Evolutionary conservation across 2,888 invertebrate genomes (phyloP).

Genomic region (Leucophenga maculata): DNA sequence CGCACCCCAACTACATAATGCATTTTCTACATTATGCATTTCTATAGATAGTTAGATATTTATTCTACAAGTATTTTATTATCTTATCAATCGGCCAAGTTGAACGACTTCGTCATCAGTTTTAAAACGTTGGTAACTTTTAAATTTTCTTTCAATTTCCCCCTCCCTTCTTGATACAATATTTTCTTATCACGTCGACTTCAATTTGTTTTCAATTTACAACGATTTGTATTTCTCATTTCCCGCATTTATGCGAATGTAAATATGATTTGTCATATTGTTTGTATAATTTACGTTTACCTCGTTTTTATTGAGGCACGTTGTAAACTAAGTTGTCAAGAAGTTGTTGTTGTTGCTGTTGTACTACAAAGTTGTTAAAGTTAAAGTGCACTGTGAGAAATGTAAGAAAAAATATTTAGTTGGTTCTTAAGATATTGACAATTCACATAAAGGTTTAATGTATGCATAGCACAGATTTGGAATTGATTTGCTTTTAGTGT

Average conservation of each 20-base stretch:
- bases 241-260: slow-evolving; percentile 42
- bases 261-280: slow-evolving; percentile 52
- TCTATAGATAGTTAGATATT: not conserved
- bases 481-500: too few relatives aligned
- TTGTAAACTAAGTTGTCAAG: slow-evolving; percentile 11
- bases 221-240: slow-evolving; percentile 51
- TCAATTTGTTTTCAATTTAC: slow-evolving; percentile 67
- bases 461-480: too few relatives aligned
- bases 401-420: too few relatives aligned
- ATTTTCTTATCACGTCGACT: slow-evolving; percentile 48
- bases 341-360: not conserved
- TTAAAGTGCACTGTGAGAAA: slow-evolving; percentile 20
- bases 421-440: too few relatives aligned
- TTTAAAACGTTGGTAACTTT: slow-evolving; percentile 53
- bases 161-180: slow-evolving; percentile 26
- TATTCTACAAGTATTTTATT: not conserved
- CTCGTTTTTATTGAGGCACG: slow-evolving; percentile 2
- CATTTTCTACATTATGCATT: not conserved
- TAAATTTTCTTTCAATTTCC: slow-evolving; percentile 56
- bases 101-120: slow-evolving; percentile 34
- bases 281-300: slow-evolving; percentile 48
- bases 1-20: not conserved
- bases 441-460: too few relatives aligned
- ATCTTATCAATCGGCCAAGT: slow-evolving; percentile 21
- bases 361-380: too few relatives aligned